Evolutionary conservation across 2,888 invertebrate genomes (phyloP).

Genomic region (Harmothoe impar): DNA sequence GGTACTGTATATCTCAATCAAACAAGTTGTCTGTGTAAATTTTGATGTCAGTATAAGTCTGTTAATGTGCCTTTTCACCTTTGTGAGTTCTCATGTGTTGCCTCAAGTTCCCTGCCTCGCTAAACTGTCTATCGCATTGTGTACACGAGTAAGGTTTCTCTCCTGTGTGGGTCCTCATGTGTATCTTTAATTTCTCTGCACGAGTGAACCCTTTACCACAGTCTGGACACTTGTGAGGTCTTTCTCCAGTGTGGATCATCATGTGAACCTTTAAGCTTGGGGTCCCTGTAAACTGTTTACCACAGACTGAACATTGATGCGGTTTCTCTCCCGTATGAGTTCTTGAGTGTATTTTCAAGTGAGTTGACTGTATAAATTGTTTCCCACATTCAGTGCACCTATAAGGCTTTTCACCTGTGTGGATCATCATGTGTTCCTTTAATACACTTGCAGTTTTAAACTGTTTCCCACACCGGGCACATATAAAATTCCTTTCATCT

Average conservation of each 20-base stretch:
- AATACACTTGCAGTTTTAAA: not conserved
- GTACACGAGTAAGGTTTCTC: not conserved
- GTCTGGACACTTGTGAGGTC: not conserved
- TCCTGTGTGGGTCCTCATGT: not conserved
- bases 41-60: too few species aligned
- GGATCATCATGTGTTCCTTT: not conserved
- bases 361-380: not conserved
- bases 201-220: not conserved
- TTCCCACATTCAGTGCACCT: not conserved
- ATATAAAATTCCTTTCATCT: not conserved
- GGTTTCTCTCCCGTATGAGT: not conserved
- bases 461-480: not conserved
- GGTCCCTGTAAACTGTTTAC: not conserved
- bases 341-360: not conserved
- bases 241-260: not conserved
- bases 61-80: not conserved
- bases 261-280: not conserved
- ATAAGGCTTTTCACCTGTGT: not conserved
- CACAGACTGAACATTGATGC: not conserved
- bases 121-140: not conserved
- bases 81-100: not conserved
- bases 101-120: not conserved
- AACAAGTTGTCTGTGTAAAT: too few species aligned
- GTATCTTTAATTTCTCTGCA: not conserved
- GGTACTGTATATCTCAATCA: too few species aligned